Percentiles rank a stretch among this genome's conserved stretches.
These are phyloP conservation scores for Villa cingulata DNA, from an alignment of 2,888 invertebrate species.

Conservation along the genomic window DNA sequence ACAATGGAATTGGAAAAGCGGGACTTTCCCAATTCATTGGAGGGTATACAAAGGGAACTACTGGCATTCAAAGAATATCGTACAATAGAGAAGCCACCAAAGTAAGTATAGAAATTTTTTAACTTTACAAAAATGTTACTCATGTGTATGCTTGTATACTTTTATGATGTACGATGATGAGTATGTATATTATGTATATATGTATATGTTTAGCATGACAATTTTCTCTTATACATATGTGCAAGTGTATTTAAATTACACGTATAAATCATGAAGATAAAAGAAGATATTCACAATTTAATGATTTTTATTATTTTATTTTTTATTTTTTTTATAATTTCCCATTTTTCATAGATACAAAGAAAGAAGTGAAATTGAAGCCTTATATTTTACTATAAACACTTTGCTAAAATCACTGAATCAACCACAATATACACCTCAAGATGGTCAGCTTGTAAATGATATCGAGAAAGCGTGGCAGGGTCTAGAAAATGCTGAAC, in stretches of 20 bases:
- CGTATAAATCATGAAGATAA: too few species aligned
- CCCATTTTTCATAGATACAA: conserved; percentile 52
- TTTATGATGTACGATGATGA: too few species aligned
- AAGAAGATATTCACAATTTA: too few species aligned
- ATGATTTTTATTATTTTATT: too few species aligned
- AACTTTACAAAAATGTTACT: too few species aligned
- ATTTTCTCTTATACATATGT: too few species aligned
- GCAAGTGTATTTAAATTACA: too few species aligned
- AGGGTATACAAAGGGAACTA: conserved; percentile 85
- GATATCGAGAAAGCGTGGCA: conserved; percentile 95
- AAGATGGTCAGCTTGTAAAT: conserved; percentile 82
- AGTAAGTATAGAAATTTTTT: conserved; percentile 45
- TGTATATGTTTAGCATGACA: too few species aligned
- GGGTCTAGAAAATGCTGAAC: conserved; percentile 82
- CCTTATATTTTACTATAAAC: conserved; percentile 90
- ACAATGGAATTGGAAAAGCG: conserved; percentile 69
- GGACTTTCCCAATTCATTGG: conserved; percentile 84
- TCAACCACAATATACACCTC: conserved; percentile 71
- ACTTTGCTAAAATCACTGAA: conserved; percentile 89
- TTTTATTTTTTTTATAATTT: too few species aligned
- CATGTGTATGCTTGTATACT: too few species aligned
- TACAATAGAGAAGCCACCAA: conserved; percentile 95
- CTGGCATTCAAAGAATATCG: conserved; percentile 88
- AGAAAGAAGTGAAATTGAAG: conserved; percentile 94
- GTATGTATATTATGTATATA: too few species aligned